Percentiles rank a stretch among this genome's conserved stretches.
phyloP scores from a whole-genome alignment of 2,797 vertebrate species.

The Lates japonicus region DNA sequence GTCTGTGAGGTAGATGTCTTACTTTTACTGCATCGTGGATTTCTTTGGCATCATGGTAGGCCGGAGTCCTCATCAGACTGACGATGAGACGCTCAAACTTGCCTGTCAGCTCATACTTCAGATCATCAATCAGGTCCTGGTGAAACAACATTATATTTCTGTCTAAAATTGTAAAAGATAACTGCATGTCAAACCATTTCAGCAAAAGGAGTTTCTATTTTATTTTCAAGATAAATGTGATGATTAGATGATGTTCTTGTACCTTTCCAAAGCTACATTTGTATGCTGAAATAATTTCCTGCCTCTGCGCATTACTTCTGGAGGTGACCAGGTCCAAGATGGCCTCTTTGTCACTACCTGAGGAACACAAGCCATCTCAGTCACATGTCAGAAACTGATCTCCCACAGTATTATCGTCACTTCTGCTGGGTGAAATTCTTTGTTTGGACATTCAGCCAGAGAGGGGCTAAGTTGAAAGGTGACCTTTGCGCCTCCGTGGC shows the following conservation, averaged over 20 bases:
- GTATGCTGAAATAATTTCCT: constrained; percentile 91
- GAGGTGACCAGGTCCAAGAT: constrained; percentile 94
- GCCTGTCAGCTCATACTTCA: constrained; percentile 97
- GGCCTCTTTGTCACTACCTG: constrained; percentile 97
- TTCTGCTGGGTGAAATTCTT: background rate
- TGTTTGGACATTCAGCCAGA: background rate
- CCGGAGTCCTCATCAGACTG: constrained; percentile 92
- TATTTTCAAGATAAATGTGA: background rate
- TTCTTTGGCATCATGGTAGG: constrained; percentile 96
- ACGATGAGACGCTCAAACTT: constrained; percentile 97
- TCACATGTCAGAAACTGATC: background rate
- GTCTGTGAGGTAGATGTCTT: constrained; percentile 44
- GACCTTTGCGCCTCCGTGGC: background rate
- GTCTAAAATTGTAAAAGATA: background rate
- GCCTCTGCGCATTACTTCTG: constrained; percentile 93
- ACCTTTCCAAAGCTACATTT: constrained; percentile 96
- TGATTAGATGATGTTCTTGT: constrained; percentile 31
- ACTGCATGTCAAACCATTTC: background rate
- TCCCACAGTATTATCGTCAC: background rate
- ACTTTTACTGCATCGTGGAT: constrained; percentile 95
- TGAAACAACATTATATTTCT: background rate
- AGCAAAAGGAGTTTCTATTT: background rate
- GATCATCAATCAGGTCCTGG: constrained; percentile 95
- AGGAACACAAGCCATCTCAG: constrained; percentile 28
- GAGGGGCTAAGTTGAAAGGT: background rate